Evolutionary conservation across 2,888 invertebrate genomes (phyloP).

Genomic region (Mesorhabditis belari): DNA sequence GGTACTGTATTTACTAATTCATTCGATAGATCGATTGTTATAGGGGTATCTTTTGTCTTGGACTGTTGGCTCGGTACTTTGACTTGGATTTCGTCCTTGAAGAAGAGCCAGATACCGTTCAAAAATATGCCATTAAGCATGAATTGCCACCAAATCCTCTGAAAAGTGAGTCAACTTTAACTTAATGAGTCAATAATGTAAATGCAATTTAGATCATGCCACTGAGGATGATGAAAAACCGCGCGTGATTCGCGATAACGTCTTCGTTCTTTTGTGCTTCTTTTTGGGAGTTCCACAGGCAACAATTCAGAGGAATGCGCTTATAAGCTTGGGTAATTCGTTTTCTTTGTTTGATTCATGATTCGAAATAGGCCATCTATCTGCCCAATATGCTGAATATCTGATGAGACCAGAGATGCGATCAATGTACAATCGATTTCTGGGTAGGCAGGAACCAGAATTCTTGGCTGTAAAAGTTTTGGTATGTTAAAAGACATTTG

Average conservation of each 20-base stretch:
- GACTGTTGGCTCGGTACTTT: conserved; percentile 84
- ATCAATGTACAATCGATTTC: conserved; percentile 33
- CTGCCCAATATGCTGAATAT: conserved; percentile 44
- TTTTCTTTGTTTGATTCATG: too few relatives aligned
- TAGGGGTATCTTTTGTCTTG: conserved; percentile 86
- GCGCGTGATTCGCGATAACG: conserved; percentile 16
- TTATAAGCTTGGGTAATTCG: too few relatives aligned
- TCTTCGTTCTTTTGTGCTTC: conserved; percentile 28
- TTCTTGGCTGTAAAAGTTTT: conserved; percentile 26
- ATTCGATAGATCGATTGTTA: too few relatives aligned
- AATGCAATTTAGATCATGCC: too few relatives aligned
- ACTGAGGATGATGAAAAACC: conserved; percentile 2
- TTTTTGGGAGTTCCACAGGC: conserved; percentile 24
- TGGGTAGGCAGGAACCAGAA: conserved; percentile 15
- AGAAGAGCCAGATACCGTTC: conserved; percentile 2
- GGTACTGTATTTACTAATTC: neutral
- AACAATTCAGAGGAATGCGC: conserved; percentile 27
- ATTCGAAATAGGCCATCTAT: conserved; percentile 44
- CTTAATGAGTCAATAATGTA: too few relatives aligned
- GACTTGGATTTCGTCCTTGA: conserved; percentile 66
- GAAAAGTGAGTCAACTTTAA: neutral
- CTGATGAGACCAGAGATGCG: conserved; percentile 35
- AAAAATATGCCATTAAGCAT: neutral
- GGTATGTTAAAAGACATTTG: conserved; percentile 1
- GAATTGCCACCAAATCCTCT: neutral